A percentile compares a stretch with the other conserved stretches of the same genome.
Evolutionary conservation across 1,140 invertebrate genomes (phyloP).

Genomic region (Drosophila jambulina): DNA sequence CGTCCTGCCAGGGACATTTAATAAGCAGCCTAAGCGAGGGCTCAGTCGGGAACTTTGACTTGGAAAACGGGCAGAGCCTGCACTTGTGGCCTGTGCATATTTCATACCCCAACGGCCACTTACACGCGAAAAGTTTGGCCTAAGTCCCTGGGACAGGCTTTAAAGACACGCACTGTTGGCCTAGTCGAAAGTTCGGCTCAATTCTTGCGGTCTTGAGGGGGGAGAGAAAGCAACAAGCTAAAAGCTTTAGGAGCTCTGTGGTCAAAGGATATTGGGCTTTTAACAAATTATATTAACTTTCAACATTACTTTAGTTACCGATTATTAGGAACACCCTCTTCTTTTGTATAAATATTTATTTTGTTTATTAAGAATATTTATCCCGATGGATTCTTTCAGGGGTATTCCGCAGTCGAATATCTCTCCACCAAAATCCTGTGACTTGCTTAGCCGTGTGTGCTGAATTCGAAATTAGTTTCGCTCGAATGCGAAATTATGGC

Average conservation of each 20-base stretch:
- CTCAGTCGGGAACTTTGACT: slow-evolving; percentile 29
- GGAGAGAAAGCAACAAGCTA: slow-evolving; percentile 22
- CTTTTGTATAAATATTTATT: background rate
- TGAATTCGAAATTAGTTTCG: slow-evolving; percentile 57
- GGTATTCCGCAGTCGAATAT: slow-evolving; percentile 14
- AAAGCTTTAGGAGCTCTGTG: background rate
- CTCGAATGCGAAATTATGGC: slow-evolving; percentile 39
- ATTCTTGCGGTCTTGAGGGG: background rate
- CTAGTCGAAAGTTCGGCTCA: slow-evolving; percentile 8
- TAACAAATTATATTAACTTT: background rate
- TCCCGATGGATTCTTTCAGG: background rate
- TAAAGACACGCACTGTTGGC: slow-evolving; percentile 33
- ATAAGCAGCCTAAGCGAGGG: slow-evolving; percentile 47
- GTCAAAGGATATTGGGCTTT: background rate
- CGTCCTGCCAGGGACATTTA: slow-evolving; percentile 43
- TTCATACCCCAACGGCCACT: slow-evolving; percentile 37
- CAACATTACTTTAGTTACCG: background rate
- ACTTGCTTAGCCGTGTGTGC: slow-evolving; percentile 42
- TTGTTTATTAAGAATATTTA: background rate
- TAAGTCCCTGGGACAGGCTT: slow-evolving; percentile 24
- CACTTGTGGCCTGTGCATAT: slow-evolving; percentile 48
- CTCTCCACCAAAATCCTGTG: background rate
- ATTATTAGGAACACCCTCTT: background rate
- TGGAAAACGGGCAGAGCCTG: slow-evolving; percentile 13
- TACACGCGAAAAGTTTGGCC: slow-evolving; percentile 12